Evolutionary conservation across 2,888 invertebrate genomes (phyloP).

Genomic region (Cynaeus angustus): DNA sequence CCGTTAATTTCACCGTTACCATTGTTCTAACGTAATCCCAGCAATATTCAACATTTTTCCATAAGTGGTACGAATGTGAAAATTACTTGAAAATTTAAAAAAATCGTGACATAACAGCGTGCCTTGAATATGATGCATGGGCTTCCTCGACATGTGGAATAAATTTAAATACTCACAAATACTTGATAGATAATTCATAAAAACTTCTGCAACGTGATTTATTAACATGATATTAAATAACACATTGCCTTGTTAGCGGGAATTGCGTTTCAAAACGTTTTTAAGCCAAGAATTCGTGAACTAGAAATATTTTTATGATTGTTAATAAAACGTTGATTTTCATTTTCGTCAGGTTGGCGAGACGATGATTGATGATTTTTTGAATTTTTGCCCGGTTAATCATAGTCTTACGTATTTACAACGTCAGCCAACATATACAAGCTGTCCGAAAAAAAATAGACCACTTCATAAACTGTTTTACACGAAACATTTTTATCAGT

Average conservation of each 20-base stretch:
- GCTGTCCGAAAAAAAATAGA: no score
- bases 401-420: no score
- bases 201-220: conserved; percentile 5
- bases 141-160: conserved; percentile 17
- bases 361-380: no score
- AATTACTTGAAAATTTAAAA: neutral
- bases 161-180: conserved; percentile 13
- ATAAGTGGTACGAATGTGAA: conserved; percentile 1
- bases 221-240: conserved; percentile 8
- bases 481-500: no score
- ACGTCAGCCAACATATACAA: no score
- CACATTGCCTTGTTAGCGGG: neutral
- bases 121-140: conserved; percentile 6
- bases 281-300: neutral
- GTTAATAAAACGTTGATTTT: no score
- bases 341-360: no score
- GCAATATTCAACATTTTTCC: neutral
- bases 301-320: no score
- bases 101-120: neutral
- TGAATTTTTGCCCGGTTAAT: no score
- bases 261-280: conserved; percentile 3
- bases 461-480: no score
- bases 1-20: conserved; percentile 9
- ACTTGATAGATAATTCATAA: conserved; percentile 17
- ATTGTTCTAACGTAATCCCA: neutral